A percentile compares a stretch with the other conserved stretches of the same genome.
phyloP scores from a whole-genome alignment of 2,888 invertebrate genomes.

The Campopleginae sp. region DNA sequence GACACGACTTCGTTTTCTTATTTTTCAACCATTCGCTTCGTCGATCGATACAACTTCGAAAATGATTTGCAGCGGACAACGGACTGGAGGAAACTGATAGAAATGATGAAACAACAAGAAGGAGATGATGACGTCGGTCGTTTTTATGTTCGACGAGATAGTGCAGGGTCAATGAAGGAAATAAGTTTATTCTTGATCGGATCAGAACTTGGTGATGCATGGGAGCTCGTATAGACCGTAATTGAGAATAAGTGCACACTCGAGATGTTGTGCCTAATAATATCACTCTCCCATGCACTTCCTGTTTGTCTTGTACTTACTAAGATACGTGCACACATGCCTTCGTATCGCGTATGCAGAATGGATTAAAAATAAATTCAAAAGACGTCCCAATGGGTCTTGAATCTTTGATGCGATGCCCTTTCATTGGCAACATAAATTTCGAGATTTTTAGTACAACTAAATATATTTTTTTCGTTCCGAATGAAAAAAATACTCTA shows the following conservation, averaged over 20 bases:
- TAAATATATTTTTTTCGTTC: neutral
- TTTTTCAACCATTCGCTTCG: neutral
- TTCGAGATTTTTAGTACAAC: neutral
- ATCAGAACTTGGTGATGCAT: neutral
- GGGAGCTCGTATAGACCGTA: neutral
- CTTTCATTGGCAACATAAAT: neutral
- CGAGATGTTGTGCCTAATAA: constrained; percentile 2
- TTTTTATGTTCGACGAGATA: neutral
- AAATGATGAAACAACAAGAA: constrained; percentile 1
- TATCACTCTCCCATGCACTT: constrained; percentile 1
- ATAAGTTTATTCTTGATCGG: constrained; percentile 1
- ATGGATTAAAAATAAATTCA: neutral
- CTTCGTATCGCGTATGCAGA: neutral
- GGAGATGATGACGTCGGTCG: constrained; percentile 5
- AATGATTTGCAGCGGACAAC: neutral
- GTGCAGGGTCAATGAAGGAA: constrained; percentile 1
- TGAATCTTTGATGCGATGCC: neutral
- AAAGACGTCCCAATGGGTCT: neutral
- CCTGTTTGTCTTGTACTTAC: constrained; percentile 6
- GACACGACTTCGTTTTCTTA: neutral
- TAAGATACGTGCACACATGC: neutral
- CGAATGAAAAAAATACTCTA: neutral
- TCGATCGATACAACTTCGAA: neutral
- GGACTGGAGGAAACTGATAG: neutral
- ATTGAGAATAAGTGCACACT: constrained; percentile 4